Conservation (phyloP, 2,113 vertebrate species). For the Erinaceus europaeus region DNA sequence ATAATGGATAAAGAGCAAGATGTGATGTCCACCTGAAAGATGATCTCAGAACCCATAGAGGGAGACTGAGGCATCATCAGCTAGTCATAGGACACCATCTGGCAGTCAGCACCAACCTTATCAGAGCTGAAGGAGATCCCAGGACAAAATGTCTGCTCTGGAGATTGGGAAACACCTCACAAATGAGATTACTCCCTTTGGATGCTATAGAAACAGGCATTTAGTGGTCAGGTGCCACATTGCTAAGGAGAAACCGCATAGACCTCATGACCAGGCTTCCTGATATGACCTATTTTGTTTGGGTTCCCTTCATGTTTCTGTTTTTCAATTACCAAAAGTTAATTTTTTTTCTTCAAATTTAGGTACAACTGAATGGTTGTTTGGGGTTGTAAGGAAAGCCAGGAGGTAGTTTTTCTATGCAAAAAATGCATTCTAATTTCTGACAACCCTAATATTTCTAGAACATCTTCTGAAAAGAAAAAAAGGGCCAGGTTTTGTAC, state of each 20-base stretch:
- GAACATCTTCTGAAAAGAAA: too few species aligned
- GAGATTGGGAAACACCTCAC: neutral
- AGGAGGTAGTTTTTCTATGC: too few species aligned
- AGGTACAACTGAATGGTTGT: neutral
- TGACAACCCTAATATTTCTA: neutral
- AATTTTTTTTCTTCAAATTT: neutral
- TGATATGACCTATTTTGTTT: neutral
- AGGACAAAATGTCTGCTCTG: neutral
- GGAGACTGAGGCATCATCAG: rapidly evolving
- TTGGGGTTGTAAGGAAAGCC: too few species aligned
- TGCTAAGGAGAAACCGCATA: rapidly evolving
- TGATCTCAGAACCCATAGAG: neutral
- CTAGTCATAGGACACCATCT: rapidly evolving
- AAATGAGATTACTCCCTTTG: neutral
- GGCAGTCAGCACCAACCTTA: rapidly evolving
- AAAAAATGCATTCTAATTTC: too few species aligned
- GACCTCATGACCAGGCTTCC: neutral
- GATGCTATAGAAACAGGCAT: neutral
- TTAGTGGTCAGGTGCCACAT: neutral
- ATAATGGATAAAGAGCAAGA: neutral
- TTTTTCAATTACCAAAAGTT: neutral
- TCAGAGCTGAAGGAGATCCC: neutral
- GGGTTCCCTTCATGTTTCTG: neutral
- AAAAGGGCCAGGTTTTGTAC: too few species aligned
- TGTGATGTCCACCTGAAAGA: neutral